phyloP scores from a whole-genome alignment of 37 sponge, comb jelly and placozoan genomes.

The Lycopodina hypogea region DNA sequence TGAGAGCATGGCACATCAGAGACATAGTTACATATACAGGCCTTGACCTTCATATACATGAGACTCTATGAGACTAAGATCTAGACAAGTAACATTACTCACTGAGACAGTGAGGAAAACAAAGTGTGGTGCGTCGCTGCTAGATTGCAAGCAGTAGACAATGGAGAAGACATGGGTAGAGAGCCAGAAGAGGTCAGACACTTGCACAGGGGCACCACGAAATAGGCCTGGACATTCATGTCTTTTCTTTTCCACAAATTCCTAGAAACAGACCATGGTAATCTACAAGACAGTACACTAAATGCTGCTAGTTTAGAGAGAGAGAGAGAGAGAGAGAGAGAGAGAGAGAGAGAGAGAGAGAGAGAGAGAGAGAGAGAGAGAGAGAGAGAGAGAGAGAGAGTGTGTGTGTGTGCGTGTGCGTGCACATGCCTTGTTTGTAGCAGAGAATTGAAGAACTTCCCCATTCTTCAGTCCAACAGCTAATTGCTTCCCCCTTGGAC shows the following conservation, averaged over 20 bases:
- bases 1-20: too few relatives aligned
- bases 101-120: conserved; percentile 35
- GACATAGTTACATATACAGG: too few relatives aligned
- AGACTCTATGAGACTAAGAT: too few relatives aligned
- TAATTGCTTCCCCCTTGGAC: conserved; percentile 91
- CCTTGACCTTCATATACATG: too few relatives aligned
- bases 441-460: conserved; percentile 36
- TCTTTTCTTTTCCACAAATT: conserved; percentile 27
- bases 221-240: conserved; percentile 34
- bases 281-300: neutral
- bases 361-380: too few relatives aligned
- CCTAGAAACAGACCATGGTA: conserved; percentile 7
- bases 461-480: conserved; percentile 73
- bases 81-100: neutral
- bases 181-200: conserved; percentile 65
- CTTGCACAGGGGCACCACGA: conserved; percentile 17
- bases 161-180: conserved; percentile 63
- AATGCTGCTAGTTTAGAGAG: too few relatives aligned
- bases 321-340: too few relatives aligned
- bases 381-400: too few relatives aligned
- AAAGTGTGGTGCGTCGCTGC: conserved; percentile 5
- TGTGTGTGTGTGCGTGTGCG: too few relatives aligned
- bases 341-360: too few relatives aligned
- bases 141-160: conserved; percentile 37
- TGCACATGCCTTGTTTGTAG: too few relatives aligned